phyloP scores from a whole-genome alignment of 2,888 invertebrate genomes.

The Eristalis arbustorum region DNA sequence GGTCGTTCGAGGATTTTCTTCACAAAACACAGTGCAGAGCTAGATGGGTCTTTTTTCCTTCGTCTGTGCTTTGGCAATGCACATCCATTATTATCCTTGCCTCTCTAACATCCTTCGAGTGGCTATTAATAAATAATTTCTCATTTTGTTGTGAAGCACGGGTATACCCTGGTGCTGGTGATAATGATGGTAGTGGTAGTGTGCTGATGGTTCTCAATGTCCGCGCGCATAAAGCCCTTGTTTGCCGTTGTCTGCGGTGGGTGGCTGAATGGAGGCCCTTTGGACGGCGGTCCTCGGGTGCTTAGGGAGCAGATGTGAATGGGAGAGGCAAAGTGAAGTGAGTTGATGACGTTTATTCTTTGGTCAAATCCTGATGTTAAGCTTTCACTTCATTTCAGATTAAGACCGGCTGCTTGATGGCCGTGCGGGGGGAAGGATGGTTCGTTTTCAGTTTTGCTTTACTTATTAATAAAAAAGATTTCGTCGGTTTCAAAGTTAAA shows the following conservation, averaged over 20 bases:
- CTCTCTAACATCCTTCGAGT: constrained; percentile 68
- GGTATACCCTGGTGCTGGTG: background rate
- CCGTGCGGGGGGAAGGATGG: background rate
- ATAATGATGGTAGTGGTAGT: constrained; percentile 9
- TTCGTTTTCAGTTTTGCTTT: constrained; percentile 12
- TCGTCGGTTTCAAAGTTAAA: constrained; percentile 44
- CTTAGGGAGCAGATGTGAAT: constrained; percentile 38
- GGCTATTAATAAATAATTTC: constrained; percentile 70
- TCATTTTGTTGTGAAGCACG: constrained; percentile 62
- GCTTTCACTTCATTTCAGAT: constrained; percentile 70
- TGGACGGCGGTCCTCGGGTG: constrained; percentile 44
- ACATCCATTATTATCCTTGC: constrained; percentile 66
- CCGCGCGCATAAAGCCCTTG: constrained; percentile 57
- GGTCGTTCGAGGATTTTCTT: constrained; percentile 11
- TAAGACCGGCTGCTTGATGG: constrained; percentile 43
- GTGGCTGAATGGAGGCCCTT: background rate
- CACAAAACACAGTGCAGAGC: background rate
- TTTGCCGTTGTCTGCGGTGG: constrained; percentile 53
- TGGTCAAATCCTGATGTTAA: constrained; percentile 68
- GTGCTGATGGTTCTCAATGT: constrained; percentile 22
- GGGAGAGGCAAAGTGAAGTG: constrained; percentile 6
- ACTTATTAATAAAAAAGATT: constrained; percentile 40
- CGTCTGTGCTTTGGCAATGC: constrained; percentile 36
- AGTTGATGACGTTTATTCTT: constrained; percentile 70
- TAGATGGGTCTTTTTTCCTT: constrained; percentile 20